phyloP scores from a whole-genome alignment of 2,113 vertebrate species.

The Isurus oxyrinchus region DNA sequence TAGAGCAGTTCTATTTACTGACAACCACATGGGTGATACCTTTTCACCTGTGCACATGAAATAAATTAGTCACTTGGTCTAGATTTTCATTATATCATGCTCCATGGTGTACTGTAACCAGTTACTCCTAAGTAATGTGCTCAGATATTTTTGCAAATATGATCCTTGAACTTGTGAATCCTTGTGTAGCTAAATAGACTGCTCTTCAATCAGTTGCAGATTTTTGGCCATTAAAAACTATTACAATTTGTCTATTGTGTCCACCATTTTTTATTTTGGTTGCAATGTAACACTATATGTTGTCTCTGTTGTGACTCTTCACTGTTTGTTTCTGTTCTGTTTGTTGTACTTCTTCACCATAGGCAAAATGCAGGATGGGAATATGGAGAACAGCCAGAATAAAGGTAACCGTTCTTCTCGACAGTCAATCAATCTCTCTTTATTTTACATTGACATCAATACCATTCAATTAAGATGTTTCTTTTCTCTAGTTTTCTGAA shows the following conservation, averaged over 20 bases:
- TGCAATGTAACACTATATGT: constrained; percentile 48
- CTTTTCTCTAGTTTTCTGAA: background rate
- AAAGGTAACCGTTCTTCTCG: constrained; percentile 82
- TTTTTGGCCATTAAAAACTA: background rate
- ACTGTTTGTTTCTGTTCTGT: constrained; percentile 81
- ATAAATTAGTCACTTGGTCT: background rate
- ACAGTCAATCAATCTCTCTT: background rate
- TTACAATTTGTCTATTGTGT: constrained; percentile 47
- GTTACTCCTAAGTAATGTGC: background rate
- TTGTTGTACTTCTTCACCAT: constrained; percentile 91
- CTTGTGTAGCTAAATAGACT: background rate
- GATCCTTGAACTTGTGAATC: background rate
- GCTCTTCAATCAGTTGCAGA: background rate
- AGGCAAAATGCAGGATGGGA: constrained; percentile 99
- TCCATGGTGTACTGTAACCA: background rate
- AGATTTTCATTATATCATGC: background rate
- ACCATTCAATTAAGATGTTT: background rate
- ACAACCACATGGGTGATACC: background rate
- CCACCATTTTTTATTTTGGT: constrained; percentile 58
- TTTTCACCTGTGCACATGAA: background rate
- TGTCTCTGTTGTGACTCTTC: constrained; percentile 69
- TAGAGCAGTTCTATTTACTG: constrained; percentile 6
- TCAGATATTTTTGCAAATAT: background rate
- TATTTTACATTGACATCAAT: background rate
- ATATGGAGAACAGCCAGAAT: constrained; percentile 98